phyloP scores from a whole-genome alignment of 2,888 invertebrate genomes.

The Drosophila mimetica region DNA sequence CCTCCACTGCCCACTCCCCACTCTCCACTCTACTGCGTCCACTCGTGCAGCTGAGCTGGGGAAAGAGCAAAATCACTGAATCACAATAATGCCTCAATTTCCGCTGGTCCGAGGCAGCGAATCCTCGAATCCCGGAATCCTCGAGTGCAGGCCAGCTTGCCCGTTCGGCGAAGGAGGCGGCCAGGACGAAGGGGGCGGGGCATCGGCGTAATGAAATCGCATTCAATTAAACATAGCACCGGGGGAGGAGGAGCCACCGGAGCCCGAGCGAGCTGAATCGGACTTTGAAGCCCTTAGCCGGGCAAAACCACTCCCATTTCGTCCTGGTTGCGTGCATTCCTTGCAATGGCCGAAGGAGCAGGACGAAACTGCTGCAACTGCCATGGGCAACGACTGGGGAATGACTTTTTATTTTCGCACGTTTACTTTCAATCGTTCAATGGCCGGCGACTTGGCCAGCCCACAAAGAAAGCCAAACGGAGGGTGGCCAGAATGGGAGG shows the following conservation, averaged over 20 bases:
- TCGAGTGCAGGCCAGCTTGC: constrained; percentile 25
- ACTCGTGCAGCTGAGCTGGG: constrained; percentile 28
- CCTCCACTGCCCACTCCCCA: neutral
- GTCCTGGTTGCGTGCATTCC: constrained; percentile 46
- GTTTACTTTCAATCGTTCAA: constrained; percentile 40
- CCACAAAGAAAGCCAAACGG: constrained; percentile 23
- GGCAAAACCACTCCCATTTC: neutral
- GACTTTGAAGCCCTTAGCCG: constrained; percentile 42
- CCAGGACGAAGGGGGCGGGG: neutral
- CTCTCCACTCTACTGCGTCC: constrained; percentile 4
- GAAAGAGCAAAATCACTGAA: constrained; percentile 74
- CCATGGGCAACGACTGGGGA: constrained; percentile 45
- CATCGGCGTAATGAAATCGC: constrained; percentile 73
- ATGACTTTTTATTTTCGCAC: constrained; percentile 65
- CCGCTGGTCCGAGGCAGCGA: constrained; percentile 61
- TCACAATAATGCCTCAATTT: constrained; percentile 81
- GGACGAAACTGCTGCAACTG: constrained; percentile 32
- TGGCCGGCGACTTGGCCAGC: constrained; percentile 12
- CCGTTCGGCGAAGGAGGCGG: constrained; percentile 41
- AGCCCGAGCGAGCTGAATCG: constrained; percentile 23
- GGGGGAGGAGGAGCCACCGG: constrained; percentile 5
- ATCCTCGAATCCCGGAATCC: constrained; percentile 31
- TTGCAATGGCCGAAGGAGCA: constrained; percentile 39
- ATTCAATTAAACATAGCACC: constrained; percentile 78
- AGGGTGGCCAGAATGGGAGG: neutral